These are phyloP conservation scores for Aplysia californica DNA, from an alignment of 1,140 invertebrate species.

Conservation along the genomic window DNA sequence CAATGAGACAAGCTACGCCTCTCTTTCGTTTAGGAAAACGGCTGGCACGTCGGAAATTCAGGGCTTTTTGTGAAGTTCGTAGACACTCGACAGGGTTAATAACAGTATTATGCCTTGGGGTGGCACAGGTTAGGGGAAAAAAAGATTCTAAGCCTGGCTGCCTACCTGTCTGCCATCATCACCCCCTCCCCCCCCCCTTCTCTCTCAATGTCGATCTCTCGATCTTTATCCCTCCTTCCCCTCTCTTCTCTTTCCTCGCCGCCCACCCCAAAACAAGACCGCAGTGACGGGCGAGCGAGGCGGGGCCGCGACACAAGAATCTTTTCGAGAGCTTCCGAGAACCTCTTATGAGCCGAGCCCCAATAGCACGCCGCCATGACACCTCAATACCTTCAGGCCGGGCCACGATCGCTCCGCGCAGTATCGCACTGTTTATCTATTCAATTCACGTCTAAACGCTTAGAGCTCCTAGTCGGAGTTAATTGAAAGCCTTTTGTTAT, in stretches of 20 bases:
- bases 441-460: slow-evolving; percentile 13
- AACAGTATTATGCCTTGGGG: no score
- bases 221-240: neutral
- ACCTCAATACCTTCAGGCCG: slow-evolving; percentile 5
- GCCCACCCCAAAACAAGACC: neutral
- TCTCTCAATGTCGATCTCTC: neutral
- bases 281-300: neutral
- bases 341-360: neutral
- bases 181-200: neutral
- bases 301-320: neutral
- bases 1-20: neutral
- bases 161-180: neutral
- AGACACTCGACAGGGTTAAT: neutral
- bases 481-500: slow-evolving; percentile 22
- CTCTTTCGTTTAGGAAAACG: no score
- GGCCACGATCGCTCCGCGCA: neutral
- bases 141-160: no score
- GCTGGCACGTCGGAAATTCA: no score
- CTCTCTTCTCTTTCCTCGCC: neutral
- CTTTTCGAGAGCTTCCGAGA: slow-evolving; percentile 6
- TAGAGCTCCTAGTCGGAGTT: slow-evolving; percentile 5
- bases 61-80: no score
- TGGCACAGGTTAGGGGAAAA: no score
- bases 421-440: slow-evolving; percentile 21
- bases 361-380: slow-evolving; percentile 10